Base-by-base conservation (phyloP, 2,888 invertebrate genomes). In the Vanessa cardui region DNA sequence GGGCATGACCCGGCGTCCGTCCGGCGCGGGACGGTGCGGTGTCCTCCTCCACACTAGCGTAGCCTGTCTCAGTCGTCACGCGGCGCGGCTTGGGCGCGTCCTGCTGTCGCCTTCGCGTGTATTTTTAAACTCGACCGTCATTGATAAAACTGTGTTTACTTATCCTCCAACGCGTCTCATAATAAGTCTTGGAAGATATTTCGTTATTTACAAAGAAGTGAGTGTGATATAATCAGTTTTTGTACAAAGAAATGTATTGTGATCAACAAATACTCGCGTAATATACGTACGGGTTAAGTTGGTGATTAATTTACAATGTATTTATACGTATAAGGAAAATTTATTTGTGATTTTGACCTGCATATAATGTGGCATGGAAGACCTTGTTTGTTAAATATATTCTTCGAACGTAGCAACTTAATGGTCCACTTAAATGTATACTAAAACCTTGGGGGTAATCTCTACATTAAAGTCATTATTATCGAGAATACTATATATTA, bases 101-200 rank as follows among this genome's bases (percentile, higher is more conserved):
- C 89, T 88, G 83, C 81, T 83, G 89, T 86, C 90, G 89, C 88
- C 90, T 84, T 79, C 77, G 79, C 76, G 83, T 84, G 76, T 90
- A 90, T 90, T 88, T 86, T 89, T 90, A 90, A 86, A 87, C 86
- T 80, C 79, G 76, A 83, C 83, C 89, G 88, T 89, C 89, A 89
- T 83, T 86, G 83, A 87, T 87, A 86, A 66, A 87, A 77, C 77
- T 73, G 77, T 82, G 81, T 84, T 84, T 83, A 82, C 81, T 82
- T 77, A 61, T 64, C 61, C 47, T 46, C 50, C 66, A 58, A 63
- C 54, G 60, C 62, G 39, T 67, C 67, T 65, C 56, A 18, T 50
- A 45, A 20, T 46, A 26, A 54, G 31, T 33, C 45, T 56, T 52
- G 15, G 46, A 50, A 21, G 58, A 54, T 56, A 31, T 50, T 45